These are phyloP conservation scores for Embidobia sp. DNA, from an alignment of 2,888 invertebrate species.

Conservation along the genomic window DNA sequence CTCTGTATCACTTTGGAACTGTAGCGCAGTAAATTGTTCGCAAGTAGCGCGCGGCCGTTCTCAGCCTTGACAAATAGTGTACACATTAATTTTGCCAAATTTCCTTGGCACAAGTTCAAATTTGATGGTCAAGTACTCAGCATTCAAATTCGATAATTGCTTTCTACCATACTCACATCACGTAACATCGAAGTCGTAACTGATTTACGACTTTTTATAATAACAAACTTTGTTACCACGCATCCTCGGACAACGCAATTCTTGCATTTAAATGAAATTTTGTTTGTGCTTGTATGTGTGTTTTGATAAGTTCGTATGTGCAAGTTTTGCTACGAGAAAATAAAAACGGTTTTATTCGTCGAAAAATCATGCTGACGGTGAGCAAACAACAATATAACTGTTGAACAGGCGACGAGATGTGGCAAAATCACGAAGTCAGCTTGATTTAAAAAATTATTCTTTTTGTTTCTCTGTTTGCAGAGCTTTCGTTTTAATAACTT, in stretches of 20 bases:
- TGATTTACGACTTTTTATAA: background rate
- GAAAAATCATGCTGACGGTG: slow-evolving; percentile 6
- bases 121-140: slow-evolving; percentile 39
- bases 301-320: too few relatives aligned
- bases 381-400: slow-evolving; percentile 6
- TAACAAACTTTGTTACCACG: background rate
- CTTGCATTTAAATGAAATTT: too few relatives aligned
- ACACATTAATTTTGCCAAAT: slow-evolving; percentile 54
- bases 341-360: slow-evolving; percentile 1
- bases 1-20: slow-evolving; percentile 5
- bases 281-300: too few relatives aligned
- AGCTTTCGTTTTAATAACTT: background rate
- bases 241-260: too few relatives aligned
- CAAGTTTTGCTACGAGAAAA: background rate
- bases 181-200: background rate
- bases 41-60: slow-evolving; percentile 35
- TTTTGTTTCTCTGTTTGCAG: background rate
- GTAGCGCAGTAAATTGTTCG: slow-evolving; percentile 34
- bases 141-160: slow-evolving; percentile 51
- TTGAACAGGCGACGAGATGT: background rate
- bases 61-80: slow-evolving; percentile 55
- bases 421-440: too few relatives aligned
- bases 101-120: slow-evolving; percentile 52
- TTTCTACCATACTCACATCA: slow-evolving; percentile 21
- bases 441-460: background rate